Conservation (phyloP, 2,797 vertebrate species). For the Acanthurus leucopareius region DNA sequence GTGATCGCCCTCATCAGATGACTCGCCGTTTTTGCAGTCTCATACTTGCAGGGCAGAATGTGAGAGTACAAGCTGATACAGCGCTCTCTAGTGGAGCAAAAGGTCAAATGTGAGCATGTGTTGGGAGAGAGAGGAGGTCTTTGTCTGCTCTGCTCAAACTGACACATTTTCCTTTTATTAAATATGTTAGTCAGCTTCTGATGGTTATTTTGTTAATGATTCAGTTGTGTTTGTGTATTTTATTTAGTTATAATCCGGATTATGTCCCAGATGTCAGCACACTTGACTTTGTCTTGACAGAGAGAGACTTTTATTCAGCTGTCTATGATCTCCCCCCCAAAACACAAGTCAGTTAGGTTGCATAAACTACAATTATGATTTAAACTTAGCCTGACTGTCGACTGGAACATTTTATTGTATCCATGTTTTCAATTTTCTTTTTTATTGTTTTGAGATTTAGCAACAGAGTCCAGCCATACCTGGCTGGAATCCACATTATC, state of each 20-base stretch:
- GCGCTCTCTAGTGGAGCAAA: constrained; percentile 62
- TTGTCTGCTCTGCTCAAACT: not conserved
- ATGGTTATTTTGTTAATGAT: not conserved
- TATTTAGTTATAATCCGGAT: not conserved
- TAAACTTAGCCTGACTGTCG: not conserved
- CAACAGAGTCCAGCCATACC: not conserved
- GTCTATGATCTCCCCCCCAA: too few species aligned
- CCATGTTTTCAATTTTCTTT: not conserved
- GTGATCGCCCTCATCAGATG: constrained; percentile 47
- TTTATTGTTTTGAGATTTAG: not conserved
- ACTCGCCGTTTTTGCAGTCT: constrained; percentile 61
- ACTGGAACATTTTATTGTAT: too few species aligned
- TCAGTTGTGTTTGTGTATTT: not conserved
- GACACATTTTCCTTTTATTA: not conserved
- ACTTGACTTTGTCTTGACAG: too few species aligned
- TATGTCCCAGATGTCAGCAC: not conserved
- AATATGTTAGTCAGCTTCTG: not conserved
- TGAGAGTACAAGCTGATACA: constrained; percentile 35
- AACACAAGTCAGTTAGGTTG: too few species aligned
- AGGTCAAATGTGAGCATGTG: constrained; percentile 1
- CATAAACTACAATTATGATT: not conserved
- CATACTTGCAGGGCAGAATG: constrained; percentile 15
- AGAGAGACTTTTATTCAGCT: too few species aligned
- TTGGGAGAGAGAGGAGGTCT: constrained; percentile 5
- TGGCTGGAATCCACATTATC: not conserved